Evolutionary conservation across 2,888 invertebrate genomes (phyloP).

Genomic region (Temnothorax unifasciatus): DNA sequence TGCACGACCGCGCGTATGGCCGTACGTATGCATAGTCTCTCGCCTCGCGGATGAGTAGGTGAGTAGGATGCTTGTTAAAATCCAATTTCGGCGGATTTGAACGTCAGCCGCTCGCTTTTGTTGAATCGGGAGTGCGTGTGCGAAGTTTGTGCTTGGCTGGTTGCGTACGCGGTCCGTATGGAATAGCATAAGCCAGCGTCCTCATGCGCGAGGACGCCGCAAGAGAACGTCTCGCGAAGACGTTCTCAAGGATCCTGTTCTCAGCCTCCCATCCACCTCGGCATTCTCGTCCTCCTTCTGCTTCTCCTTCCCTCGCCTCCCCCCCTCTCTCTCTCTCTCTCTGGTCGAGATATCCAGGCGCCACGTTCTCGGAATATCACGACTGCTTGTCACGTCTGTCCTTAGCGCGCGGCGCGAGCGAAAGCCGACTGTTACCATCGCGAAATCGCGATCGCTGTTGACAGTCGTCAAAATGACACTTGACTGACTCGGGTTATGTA

Average conservation of each 20-base stretch:
- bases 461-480: constrained; percentile 70
- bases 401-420: constrained; percentile 64
- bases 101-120: constrained; percentile 52
- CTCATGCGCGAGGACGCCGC: constrained; percentile 26
- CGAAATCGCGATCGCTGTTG: constrained; percentile 72
- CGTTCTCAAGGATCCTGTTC: constrained; percentile 40
- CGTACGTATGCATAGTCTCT: not conserved
- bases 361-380: constrained; percentile 68
- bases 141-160: constrained; percentile 5
- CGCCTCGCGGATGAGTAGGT: not conserved
- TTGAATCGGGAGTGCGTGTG: constrained; percentile 38
- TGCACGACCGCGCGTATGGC: not conserved
- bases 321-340: not conserved
- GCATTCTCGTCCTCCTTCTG: not conserved
- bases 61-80: constrained; percentile 52
- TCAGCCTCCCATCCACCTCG: constrained; percentile 10
- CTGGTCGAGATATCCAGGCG: constrained; percentile 7
- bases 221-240: constrained; percentile 35
- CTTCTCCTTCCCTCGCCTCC: not conserved
- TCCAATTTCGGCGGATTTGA: constrained; percentile 56
- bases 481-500: constrained; percentile 67
- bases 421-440: constrained; percentile 71
- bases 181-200: constrained; percentile 37
- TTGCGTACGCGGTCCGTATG: constrained; percentile 22
- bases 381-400: constrained; percentile 74